Conservation (phyloP, 2,113 vertebrate species). For the Danionella cerebrum region DNA sequence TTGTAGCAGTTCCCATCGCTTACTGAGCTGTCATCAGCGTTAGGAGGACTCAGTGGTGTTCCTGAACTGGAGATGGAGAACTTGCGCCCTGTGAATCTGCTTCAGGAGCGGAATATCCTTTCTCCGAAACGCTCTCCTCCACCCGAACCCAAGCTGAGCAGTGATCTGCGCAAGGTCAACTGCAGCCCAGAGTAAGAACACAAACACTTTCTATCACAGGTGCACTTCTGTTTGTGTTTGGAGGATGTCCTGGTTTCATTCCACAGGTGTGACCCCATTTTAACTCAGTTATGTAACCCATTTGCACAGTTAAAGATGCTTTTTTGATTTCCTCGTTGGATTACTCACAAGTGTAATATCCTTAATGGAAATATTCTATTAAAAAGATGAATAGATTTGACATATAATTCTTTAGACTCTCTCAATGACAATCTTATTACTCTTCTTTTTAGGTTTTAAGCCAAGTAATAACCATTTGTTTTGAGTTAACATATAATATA, state of each 20-base stretch:
- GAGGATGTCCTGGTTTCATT: neutral
- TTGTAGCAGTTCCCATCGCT: conserved; percentile 75
- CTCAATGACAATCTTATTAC: no score
- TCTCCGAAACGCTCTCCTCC: conserved; percentile 69
- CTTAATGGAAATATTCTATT: no score
- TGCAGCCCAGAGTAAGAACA: conserved; percentile 86
- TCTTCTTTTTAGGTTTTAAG: no score
- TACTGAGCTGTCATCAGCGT: conserved; percentile 78
- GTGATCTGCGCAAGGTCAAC: conserved; percentile 86
- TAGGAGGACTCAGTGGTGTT: conserved; percentile 83
- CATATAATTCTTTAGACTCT: no score
- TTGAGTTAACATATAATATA: no score
- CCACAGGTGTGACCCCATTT: neutral
- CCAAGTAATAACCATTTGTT: no score
- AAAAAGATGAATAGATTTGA: no score
- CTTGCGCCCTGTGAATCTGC: conserved; percentile 82
- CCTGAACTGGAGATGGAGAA: conserved; percentile 84
- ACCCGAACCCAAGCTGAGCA: conserved; percentile 84
- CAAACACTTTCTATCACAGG: neutral
- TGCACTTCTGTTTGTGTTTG: neutral
- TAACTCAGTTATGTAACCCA: no score
- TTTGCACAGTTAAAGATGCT: no score
- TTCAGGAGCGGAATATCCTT: conserved; percentile 84
- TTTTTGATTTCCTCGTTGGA: no score
- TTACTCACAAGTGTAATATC: no score